Evolutionary conservation across 2,888 invertebrate genomes (phyloP), one percentile per base, ranked within the genome.

Genomic region (Epicampocera succincta): DNA sequence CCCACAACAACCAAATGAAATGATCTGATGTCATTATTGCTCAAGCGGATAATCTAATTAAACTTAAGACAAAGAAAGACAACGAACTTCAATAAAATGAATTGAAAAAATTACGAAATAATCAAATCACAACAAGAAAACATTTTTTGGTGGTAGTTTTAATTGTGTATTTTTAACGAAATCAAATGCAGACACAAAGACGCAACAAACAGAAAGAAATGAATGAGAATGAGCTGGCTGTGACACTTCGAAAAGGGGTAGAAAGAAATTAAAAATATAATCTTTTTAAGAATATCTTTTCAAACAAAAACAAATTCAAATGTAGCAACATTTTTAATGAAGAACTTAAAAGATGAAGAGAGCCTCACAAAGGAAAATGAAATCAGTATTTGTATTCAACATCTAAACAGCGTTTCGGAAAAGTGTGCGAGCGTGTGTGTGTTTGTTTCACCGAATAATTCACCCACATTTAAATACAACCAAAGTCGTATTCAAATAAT

Each of bases 311-410:
- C 15, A 19, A 33, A 33, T 33, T 33, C 33, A 11, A 46, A 44
- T 44, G 21, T 44, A 33, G 38, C 50, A 69, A 76, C 63, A 77
- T 63, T 63, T 54, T 89, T 89, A 89, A 89, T 89, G 88, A 88
- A 89, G 89, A 89, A 89, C 88, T 89, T 58, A 89, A 89, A 63
- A 88, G 87, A 87, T 87, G 87, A 84, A 82, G 84, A 84, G 84
- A 86, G 85, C 86, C 85, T 61, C 2, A 40, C n/a, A 80, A 84
- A 84, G 80, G 82, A 85, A 84, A 38, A 48, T 19, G 44, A 38
- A 69, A 65, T 44, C n/a, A 46, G 69, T 48, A 52, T 19, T 15
- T 42, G 33, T 25, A 48, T 29, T 17, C 12, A 25, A n/a, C n/a
- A n/a, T n/a, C 29, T 29, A 46, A 46, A 48, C 33, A 29, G n/a